Percentiles rank a stretch among this genome's conserved stretches.
These are phyloP conservation scores for Zootermopsis nevadensis DNA, from an alignment of 2,888 invertebrate genomes.

Conservation along the genomic window DNA sequence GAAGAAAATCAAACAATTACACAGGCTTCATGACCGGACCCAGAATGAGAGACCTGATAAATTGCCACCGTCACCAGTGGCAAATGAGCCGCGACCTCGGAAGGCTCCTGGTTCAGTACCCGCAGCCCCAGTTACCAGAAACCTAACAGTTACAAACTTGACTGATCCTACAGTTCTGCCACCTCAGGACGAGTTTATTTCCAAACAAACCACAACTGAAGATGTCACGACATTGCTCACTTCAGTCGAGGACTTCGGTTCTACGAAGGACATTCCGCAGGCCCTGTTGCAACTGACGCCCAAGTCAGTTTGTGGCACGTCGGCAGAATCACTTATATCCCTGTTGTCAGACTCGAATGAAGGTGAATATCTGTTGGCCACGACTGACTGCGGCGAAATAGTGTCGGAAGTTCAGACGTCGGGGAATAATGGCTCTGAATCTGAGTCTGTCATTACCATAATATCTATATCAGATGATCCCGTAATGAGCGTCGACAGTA, in stretches of 20 bases:
- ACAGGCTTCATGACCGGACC: background rate
- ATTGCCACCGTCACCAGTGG: background rate
- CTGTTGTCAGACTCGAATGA: background rate
- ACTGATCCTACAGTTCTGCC: constrained; percentile 30
- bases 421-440: background rate
- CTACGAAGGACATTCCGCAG: constrained; percentile 32
- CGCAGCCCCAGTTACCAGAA: background rate
- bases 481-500: background rate
- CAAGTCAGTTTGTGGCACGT: background rate
- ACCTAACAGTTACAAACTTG: background rate
- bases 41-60: background rate
- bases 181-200: constrained; percentile 2
- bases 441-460: background rate
- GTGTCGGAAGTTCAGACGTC: background rate
- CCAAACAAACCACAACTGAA: constrained; percentile 17
- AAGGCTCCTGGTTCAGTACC: background rate
- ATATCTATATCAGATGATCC: constrained; percentile 17
- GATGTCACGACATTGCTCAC: constrained; percentile 14
- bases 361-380: background rate
- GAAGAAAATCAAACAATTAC: constrained; percentile 3
- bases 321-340: background rate
- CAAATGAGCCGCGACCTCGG: no score
- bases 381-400: background rate
- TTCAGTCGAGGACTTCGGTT: constrained; percentile 18
- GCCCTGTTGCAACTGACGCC: background rate